Evolutionary conservation across 1,140 invertebrate species (phyloP), one percentile per base, ranked within the genome.

Genomic region (Augochlora pura): DNA sequence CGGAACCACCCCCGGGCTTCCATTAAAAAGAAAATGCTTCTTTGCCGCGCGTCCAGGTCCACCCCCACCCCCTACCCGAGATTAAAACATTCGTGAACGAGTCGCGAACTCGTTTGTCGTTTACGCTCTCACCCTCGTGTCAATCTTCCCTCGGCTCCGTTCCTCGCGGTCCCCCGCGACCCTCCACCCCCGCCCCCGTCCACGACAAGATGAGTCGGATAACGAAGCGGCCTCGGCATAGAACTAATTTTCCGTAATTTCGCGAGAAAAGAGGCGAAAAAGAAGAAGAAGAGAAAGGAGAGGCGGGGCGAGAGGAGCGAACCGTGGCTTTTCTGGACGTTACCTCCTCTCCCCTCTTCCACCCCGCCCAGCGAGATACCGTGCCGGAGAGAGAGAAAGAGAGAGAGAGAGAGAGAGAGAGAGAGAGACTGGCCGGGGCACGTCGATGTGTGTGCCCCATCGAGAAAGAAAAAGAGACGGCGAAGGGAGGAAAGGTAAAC

Each of bases 231-330:
- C 76, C 84, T 89, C 82, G 85, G 89, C 86, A 81, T 85, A 68
- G 82, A 83, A 87, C 90, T 91, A 92, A 92, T 92, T 91, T 91
- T 89, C 86, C 73, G 86, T 90, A 90, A 91, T 92, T 92, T 91
- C 79, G 91, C 88, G 91, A 89, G 89, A 90, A 81, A 60, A 21
- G 49, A 21, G 62, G 38, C n/a, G 27, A 54, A 16, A 39, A 2
- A 38, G 49, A 59, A 21, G 21, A 27, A 16, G 18, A 21, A 27
- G n/a, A 25, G 5, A 25, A 52, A 38, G 38, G 25, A 27, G 16
- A 32, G 14, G 3, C 32, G 0, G 10, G 12, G 16, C 32, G n/a
- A 64, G 52, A n/a, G 8, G 74, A 64, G 77, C 52, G 49, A 32
- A 46, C 16, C 32, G 16, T 7, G 42, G 77, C 65, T 68, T 63